Evolutionary conservation across 1,140 invertebrate genomes (phyloP).

Genomic region (Battus philenor): DNA sequence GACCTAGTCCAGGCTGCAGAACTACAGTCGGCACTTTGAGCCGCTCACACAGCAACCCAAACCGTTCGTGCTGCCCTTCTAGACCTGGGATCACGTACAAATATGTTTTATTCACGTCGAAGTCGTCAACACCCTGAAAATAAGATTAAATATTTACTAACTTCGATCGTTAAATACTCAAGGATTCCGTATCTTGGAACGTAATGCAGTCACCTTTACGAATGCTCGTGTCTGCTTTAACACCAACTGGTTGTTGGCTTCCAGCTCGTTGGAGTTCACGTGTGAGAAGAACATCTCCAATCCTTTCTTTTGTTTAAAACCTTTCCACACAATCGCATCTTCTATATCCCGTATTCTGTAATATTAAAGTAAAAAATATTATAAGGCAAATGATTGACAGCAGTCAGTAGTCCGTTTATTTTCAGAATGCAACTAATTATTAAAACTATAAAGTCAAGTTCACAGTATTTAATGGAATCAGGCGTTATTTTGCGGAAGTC

Average conservation of each 20-base stretch:
- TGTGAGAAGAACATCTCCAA: conserved; percentile 32
- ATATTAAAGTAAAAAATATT: too few species aligned
- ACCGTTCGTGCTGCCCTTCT: conserved; percentile 30
- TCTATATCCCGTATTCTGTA: conserved; percentile 61
- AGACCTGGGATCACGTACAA: conserved; percentile 43
- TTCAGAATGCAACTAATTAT: background rate
- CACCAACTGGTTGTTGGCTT: too few species aligned
- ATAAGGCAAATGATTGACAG: too few species aligned
- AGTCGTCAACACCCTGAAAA: conserved; percentile 31
- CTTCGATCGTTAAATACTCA: conserved; percentile 3
- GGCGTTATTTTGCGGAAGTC: too few species aligned
- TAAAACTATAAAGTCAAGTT: conserved; percentile 7
- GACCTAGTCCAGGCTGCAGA: conserved; percentile 28
- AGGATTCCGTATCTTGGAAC: conserved; percentile 33
- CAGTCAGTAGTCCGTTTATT: conserved; percentile 52
- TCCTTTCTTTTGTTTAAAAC: conserved; percentile 25
- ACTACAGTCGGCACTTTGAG: conserved; percentile 39
- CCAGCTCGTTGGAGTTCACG: conserved; percentile 44
- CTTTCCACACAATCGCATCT: conserved; percentile 49
- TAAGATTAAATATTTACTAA: conserved; percentile 1
- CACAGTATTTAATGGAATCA: conserved; percentile 20
- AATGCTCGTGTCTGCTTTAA: too few species aligned
- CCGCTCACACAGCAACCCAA: conserved; percentile 31
- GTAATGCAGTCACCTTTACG: too few species aligned
- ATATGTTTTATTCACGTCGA: conserved; percentile 26